Percentiles rank a stretch among this genome's conserved stretches.
phyloP scores from a whole-genome alignment of 2,113 vertebrate genomes.

The Gallinago paraguaiae region DNA sequence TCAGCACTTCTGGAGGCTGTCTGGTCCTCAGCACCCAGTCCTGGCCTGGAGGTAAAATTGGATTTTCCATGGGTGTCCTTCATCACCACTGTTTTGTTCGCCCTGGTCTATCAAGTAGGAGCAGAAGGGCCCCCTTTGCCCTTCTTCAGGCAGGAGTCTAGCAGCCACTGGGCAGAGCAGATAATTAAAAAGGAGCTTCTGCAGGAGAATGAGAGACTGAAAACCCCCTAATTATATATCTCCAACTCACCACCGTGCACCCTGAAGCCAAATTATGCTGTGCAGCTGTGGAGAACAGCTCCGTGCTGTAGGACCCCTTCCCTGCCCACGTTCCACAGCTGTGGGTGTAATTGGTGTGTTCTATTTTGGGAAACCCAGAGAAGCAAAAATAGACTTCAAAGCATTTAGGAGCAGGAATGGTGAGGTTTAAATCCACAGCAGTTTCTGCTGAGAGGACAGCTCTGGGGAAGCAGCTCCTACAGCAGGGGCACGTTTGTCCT shows the following conservation, averaged over 20 bases:
- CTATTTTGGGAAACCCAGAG: neutral
- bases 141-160: neutral
- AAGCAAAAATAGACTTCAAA: neutral
- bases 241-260: neutral
- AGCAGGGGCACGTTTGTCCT: fast-evolving
- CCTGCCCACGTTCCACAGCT: neutral
- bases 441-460: neutral
- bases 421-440: neutral
- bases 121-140: neutral
- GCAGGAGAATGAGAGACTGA: neutral
- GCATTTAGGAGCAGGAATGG: neutral
- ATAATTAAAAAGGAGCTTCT: neutral
- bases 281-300: neutral
- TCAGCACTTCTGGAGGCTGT: neutral
- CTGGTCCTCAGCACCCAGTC: neutral
- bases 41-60: neutral
- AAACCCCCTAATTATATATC: neutral
- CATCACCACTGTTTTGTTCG: fast-evolving
- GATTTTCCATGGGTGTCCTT: fast-evolving
- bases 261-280: fast-evolving
- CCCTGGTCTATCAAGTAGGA: neutral
- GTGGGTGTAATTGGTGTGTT: neutral
- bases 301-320: neutral
- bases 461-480: neutral
- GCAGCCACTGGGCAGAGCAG: neutral